Percentiles rank a stretch among this genome's conserved stretches.
Conservation (phyloP, 2,113 vertebrate species). For the Columba janthina region DNA sequence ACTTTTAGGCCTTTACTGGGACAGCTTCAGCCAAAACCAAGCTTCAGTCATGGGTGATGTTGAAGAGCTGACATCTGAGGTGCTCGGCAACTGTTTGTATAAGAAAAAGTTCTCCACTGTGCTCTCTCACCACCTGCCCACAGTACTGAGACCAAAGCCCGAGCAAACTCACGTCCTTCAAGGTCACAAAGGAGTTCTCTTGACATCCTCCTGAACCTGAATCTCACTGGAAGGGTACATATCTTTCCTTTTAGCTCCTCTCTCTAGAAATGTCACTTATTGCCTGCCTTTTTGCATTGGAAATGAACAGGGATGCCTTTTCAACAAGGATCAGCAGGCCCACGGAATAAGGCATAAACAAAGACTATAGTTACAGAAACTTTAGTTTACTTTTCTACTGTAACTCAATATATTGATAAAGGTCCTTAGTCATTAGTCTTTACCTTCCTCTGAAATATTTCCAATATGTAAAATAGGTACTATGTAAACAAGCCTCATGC, state of each 20-base stretch:
- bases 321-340: neutral
- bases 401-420: neutral
- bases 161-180: neutral
- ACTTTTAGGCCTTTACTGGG: neutral
- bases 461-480: neutral
- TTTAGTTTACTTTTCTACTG: neutral
- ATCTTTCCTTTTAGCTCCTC: neutral
- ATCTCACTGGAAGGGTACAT: neutral
- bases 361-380: neutral
- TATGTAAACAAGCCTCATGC: neutral
- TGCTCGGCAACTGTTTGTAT: neutral
- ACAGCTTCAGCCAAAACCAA: neutral
- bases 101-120: neutral
- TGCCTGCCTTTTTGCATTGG: neutral
- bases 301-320: neutral
- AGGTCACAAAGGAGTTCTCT: neutral
- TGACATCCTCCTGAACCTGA: neutral
- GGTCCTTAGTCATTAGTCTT: neutral
- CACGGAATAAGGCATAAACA: neutral
- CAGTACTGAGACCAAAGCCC: fast-evolving
- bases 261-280: neutral
- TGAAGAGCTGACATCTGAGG: neutral
- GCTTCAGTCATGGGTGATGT: fast-evolving
- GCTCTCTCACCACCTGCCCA: neutral
- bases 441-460: neutral